These are phyloP conservation scores for Anastrepha obliqua DNA, from an alignment of 1,140 invertebrate species.

Conservation along the genomic window DNA sequence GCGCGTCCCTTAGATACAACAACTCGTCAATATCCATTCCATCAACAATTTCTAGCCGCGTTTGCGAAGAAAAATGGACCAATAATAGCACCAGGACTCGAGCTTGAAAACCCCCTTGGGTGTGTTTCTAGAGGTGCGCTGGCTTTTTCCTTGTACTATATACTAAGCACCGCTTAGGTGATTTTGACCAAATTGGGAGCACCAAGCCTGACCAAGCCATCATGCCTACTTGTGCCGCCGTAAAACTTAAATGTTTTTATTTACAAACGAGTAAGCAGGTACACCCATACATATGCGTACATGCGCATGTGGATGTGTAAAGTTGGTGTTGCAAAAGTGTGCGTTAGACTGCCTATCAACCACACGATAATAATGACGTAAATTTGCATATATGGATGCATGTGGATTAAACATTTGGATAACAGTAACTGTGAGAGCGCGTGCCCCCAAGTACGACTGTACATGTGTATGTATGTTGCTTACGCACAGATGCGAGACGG, in stretches of 20 bases:
- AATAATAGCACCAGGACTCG: too few relatives aligned
- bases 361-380: background rate
- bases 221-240: too few relatives aligned
- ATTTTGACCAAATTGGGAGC: too few relatives aligned
- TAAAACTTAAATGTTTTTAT: background rate
- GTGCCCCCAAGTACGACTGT: background rate
- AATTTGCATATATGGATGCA: background rate
- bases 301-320: background rate
- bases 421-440: background rate
- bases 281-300: background rate
- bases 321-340: background rate
- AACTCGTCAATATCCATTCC: too few relatives aligned
- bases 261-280: background rate
- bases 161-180: too few relatives aligned
- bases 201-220: too few relatives aligned
- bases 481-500: background rate
- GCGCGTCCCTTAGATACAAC: too few relatives aligned
- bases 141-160: too few relatives aligned
- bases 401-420: background rate
- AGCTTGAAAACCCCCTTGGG: too few relatives aligned
- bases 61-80: too few relatives aligned
- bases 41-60: too few relatives aligned
- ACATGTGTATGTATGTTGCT: background rate
- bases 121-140: too few relatives aligned
- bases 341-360: background rate